These are phyloP conservation scores for Eupeodes corollae DNA, from an alignment of 1,140 invertebrate species.

Conservation along the genomic window DNA sequence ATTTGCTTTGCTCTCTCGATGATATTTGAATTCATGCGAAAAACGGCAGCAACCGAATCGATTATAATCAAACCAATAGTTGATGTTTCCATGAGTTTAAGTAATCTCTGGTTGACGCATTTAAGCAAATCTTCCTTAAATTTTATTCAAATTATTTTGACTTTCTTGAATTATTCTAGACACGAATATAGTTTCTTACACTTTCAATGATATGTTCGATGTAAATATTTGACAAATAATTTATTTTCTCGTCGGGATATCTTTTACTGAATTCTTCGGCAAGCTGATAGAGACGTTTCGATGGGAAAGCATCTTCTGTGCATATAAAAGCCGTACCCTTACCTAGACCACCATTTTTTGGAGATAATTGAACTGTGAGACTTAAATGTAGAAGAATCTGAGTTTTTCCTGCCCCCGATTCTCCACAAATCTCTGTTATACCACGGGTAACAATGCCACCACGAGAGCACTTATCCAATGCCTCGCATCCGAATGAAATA, in stretches of 20 bases:
- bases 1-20: constrained; percentile 46
- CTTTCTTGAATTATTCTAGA: no score
- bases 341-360: constrained; percentile 22
- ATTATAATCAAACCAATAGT: constrained; percentile 56
- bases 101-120: constrained; percentile 45
- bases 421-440: constrained; percentile 73
- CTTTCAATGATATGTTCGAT: constrained; percentile 41
- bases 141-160: no score
- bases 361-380: constrained; percentile 31
- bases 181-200: constrained; percentile 34
- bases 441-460: constrained; percentile 64
- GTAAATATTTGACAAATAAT: constrained; percentile 27
- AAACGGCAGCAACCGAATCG: constrained; percentile 65
- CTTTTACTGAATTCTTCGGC: constrained; percentile 19
- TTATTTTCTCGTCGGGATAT: constrained; percentile 18
- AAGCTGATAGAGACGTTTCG: constrained; percentile 49
- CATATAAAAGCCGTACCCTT: constrained; percentile 61
- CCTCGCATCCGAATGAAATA: constrained; percentile 48
- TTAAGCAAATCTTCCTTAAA: constrained; percentile 36
- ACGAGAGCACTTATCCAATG: constrained; percentile 47
- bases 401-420: constrained; percentile 73
- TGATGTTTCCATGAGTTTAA: constrained; percentile 37
- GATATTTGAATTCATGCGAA: constrained; percentile 49
- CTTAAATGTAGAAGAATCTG: constrained; percentile 69
- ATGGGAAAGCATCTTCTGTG: constrained; percentile 65